Percentiles rank a stretch among this genome's conserved stretches.
Conservation (phyloP, 2,113 vertebrate species). For the Melanocharis versteri region DNA sequence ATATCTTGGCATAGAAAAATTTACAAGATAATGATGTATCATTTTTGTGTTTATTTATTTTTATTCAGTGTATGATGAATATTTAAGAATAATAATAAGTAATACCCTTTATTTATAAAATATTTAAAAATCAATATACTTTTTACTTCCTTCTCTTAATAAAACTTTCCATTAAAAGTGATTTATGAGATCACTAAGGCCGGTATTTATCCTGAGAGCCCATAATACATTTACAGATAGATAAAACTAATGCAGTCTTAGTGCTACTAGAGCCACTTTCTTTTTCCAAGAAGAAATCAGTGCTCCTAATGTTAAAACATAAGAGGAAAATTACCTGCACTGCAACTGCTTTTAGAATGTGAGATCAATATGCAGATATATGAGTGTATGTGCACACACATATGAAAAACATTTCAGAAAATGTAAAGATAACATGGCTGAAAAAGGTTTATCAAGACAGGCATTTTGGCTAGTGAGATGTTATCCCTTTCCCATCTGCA, state of each 20-base stretch:
- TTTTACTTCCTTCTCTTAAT: neutral
- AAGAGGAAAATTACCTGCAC: neutral
- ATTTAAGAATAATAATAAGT: neutral
- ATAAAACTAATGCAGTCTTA: neutral
- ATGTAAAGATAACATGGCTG: neutral
- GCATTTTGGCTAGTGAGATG: neutral
- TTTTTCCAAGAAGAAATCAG: neutral
- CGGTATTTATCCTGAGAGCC: neutral
- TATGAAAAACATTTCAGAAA: neutral
- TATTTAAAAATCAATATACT: neutral
- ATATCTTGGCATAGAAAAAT: neutral
- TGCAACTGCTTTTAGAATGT: neutral
- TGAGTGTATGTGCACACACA: no score
- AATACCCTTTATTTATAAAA: neutral
- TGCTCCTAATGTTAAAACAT: neutral
- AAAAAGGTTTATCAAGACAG: neutral
- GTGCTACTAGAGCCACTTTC: neutral
- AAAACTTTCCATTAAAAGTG: neutral
- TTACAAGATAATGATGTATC: neutral
- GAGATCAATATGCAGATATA: neutral
- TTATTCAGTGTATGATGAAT: neutral
- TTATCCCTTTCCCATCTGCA: neutral
- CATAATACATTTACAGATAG: neutral
- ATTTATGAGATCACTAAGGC: neutral
- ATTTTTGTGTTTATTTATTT: neutral